These are phyloP conservation scores for Pteropus rufus DNA, from an alignment of 2,797 vertebrate species.

Conservation along the genomic window DNA sequence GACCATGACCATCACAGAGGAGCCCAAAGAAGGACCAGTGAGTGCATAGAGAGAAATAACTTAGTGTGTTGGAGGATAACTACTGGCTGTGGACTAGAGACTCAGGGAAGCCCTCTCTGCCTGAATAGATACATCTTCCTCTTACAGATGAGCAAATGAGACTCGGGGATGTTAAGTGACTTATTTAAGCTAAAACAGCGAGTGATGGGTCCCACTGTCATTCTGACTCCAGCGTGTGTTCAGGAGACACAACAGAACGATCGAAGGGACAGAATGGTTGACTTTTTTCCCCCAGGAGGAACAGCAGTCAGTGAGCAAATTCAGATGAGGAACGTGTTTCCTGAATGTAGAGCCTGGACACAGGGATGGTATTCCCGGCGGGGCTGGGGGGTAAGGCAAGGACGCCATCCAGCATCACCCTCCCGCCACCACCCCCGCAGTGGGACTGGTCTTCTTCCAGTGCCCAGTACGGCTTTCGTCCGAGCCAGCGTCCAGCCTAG, in stretches of 20 bases:
- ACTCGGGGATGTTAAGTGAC: no score
- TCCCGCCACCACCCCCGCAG: neutral
- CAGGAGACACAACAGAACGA: neutral
- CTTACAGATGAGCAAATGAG: neutral
- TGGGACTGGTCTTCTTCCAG: neutral
- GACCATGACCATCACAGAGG: neutral
- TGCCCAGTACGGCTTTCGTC: neutral
- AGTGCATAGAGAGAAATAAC: neutral
- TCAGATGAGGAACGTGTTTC: neutral
- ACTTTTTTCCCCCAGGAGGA: neutral
- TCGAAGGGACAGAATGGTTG: neutral
- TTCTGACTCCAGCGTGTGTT: neutral
- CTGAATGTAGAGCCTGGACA: neutral
- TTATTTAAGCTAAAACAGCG: neutral
- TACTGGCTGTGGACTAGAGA: neutral
- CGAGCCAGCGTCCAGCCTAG: neutral
- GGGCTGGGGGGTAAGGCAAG: accelerated
- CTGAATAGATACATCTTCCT: neutral
- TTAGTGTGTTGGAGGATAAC: no score
- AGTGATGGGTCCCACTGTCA: accelerated
- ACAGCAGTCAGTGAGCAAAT: neutral
- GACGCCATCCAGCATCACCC: neutral
- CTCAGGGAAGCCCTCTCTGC: neutral
- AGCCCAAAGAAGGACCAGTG: neutral
- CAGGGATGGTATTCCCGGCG: no score